Conservation (phyloP, 2,113 vertebrate genomes). For the Vidua macroura region DNA sequence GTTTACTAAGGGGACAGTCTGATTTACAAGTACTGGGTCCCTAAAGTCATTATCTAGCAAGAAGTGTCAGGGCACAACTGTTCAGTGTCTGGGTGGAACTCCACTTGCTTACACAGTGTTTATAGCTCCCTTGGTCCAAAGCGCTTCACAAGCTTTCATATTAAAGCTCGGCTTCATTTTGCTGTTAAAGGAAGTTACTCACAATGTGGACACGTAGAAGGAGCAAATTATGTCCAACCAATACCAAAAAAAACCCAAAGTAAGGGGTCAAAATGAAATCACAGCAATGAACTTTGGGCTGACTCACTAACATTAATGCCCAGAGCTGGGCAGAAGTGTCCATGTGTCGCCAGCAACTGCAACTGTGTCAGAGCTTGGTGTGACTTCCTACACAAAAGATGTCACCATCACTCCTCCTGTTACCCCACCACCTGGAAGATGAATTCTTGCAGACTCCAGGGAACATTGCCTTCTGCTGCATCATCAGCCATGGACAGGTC, state of each 20-base stretch:
- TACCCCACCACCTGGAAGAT: not conserved
- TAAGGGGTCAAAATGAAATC: not conserved
- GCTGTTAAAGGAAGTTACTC: not conserved
- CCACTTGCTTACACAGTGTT: not conserved
- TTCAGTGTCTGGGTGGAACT: not conserved
- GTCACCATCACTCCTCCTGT: not conserved
- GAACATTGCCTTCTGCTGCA: slow-evolving; percentile 35
- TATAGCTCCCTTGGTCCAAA: not conserved
- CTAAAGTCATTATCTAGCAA: not conserved
- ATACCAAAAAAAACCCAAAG: not conserved
- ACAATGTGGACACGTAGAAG: not conserved
- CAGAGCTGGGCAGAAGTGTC: not conserved
- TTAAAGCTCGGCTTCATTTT: not conserved
- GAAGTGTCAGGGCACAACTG: not conserved
- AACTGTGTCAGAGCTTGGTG: not conserved
- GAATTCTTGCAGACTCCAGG: not conserved
- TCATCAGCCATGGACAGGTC: not conserved
- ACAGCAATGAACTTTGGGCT: not conserved
- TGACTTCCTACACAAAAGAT: slow-evolving; percentile 4
- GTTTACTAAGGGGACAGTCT: not conserved
- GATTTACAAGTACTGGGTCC: not conserved
- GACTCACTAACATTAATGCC: not conserved
- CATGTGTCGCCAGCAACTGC: rapidly evolving
- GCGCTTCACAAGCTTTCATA: not conserved
- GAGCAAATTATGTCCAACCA: not conserved